These are phyloP conservation scores for Triplophysa tibetana DNA, from an alignment of 2,113 vertebrate species.

Conservation along the genomic window DNA sequence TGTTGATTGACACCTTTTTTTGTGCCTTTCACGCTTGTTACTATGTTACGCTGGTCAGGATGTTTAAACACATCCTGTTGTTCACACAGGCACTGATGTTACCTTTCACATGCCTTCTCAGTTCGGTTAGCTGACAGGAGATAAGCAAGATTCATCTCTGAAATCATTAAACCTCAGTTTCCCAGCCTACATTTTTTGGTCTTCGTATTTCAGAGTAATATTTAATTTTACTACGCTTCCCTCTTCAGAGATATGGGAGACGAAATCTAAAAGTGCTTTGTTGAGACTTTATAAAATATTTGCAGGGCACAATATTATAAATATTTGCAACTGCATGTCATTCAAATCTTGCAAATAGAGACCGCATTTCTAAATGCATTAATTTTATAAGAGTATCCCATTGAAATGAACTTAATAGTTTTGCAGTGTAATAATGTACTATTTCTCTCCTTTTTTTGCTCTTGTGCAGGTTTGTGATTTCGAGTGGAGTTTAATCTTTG, in stretches of 20 bases:
- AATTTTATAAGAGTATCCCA: neutral
- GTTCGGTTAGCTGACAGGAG: too few relatives aligned
- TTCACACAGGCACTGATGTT: too few relatives aligned
- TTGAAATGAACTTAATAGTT: neutral
- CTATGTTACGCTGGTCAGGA: too few relatives aligned
- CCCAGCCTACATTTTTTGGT: neutral
- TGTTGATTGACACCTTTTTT: neutral
- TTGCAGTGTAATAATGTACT: neutral
- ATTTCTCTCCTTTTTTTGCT: conserved; percentile 1
- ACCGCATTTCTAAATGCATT: neutral
- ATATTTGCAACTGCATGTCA: too few relatives aligned
- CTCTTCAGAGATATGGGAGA: neutral
- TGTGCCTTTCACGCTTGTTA: conserved; percentile 1
- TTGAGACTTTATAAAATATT: too few relatives aligned
- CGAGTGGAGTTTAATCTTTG: neutral
- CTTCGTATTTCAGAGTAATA: conserved; percentile 16
- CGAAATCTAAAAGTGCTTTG: too few relatives aligned
- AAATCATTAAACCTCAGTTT: conserved; percentile 58
- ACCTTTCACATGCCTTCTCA: too few relatives aligned
- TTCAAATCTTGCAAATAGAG: too few relatives aligned
- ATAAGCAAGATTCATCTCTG: conserved; percentile 34
- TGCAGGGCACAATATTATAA: too few relatives aligned
- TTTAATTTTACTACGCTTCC: neutral
- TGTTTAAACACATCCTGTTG: too few relatives aligned
- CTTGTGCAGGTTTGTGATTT: conserved; percentile 43